Evolutionary conservation across 2,797 vertebrate species (phyloP), one percentile per base, ranked within the genome.

Genomic region (Lagorchestes hirsutus): DNA sequence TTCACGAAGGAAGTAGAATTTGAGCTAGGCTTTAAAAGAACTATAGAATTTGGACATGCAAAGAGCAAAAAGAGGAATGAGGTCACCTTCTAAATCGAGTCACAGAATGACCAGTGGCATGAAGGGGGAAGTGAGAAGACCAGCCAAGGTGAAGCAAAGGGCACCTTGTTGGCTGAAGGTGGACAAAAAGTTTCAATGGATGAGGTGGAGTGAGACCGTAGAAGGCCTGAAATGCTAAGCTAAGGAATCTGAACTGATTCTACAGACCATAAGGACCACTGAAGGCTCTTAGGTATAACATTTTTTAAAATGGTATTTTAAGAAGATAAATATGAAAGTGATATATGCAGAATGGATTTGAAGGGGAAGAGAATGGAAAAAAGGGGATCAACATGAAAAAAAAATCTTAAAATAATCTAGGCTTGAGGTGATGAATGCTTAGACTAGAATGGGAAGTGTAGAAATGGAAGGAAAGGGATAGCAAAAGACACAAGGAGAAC

Each of bases 81-180:
- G 3, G 40, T 50, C 40, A 34, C 3, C 40, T 50, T 87, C 40
- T 87, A 87, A 46, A 50, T 87, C 9, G 40, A 87, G 22, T 50
- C 74, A 50, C 40, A 82, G 54, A 96, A 96, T 58, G 87, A 74
- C 18, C 67, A 94, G 87, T 27, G 9, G 31, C 11, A 67, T 0
- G 31, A 52, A 95, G 96, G 62, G 94, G 92, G 50, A 96, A 93
- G 93, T 96, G 91, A 96, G 67, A 14, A 90, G 22, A 3, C 46
- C 5, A 12, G 3, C 9, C 93, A 90, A 54, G 4, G 46, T 58
- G 18, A 28, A 94, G 67, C 31, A 56, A 8, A 5, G 58, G 91
- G 29, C 92, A 94, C 57, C 16, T 82, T 46, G 22, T 59, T 5
- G 27, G 40, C 31, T 5, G 14, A 91, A 93, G 92, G 67, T 8